Evolutionary conservation across 2,797 vertebrate genomes (phyloP).

Genomic region (Lycodopsis pacificus): DNA sequence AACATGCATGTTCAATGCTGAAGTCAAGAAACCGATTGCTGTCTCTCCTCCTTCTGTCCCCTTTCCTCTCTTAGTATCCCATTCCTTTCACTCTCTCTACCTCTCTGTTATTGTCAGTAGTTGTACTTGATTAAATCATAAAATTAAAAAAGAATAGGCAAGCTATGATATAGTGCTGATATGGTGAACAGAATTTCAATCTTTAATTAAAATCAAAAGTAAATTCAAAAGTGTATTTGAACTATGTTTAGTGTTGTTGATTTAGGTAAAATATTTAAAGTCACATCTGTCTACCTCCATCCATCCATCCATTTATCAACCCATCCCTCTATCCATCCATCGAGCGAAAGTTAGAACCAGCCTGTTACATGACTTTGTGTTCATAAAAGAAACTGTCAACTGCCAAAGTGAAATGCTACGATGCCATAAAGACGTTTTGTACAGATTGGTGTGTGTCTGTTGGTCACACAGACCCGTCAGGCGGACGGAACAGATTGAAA

Average conservation of each 20-base stretch:
- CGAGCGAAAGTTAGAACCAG: constrained; percentile 4
- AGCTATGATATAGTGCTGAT: neutral
- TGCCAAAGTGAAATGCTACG: constrained; percentile 21
- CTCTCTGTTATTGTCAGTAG: neutral
- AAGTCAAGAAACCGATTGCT: constrained; percentile 37
- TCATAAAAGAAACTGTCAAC: constrained; percentile 45
- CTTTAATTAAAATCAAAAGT: neutral
- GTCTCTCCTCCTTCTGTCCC: constrained; percentile 2
- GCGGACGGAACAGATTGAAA: constrained; percentile 50
- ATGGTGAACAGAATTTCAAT: neutral
- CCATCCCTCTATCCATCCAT: neutral
- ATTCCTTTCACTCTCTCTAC: neutral
- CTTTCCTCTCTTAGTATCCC: neutral
- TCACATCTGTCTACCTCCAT: neutral
- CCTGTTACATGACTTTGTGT: constrained; percentile 27
- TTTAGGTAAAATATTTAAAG: neutral
- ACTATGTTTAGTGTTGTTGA: neutral
- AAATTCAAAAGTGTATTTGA: neutral
- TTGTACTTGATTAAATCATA: neutral
- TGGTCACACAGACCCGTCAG: constrained; percentile 2
- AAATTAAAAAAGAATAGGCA: no score
- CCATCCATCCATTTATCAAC: neutral
- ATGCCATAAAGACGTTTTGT: constrained; percentile 34
- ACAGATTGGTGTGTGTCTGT: constrained; percentile 20
- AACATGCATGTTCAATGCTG: constrained; percentile 46